These are phyloP conservation scores for Gadus chalcogrammus DNA, from an alignment of 2,113 vertebrate species.

Conservation along the genomic window DNA sequence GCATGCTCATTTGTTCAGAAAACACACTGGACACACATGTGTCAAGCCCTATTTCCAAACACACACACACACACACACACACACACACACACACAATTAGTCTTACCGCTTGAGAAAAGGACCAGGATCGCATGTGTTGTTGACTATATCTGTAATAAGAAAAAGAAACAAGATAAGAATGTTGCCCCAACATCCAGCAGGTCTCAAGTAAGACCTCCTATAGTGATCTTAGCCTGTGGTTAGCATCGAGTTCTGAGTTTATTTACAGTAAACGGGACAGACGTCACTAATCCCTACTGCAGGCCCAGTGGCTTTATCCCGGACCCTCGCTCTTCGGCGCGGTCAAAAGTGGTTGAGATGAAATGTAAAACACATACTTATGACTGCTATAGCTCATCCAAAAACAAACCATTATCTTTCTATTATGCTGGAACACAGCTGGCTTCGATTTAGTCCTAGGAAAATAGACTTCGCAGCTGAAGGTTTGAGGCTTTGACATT, in stretches of 20 bases:
- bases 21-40: background rate
- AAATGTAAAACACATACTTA: constrained; percentile 31
- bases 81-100: constrained; percentile 1
- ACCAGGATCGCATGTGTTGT: constrained; percentile 70
- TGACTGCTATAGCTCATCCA: constrained; percentile 14
- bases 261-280: constrained; percentile 1
- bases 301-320: background rate
- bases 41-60: background rate
- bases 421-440: constrained; percentile 21
- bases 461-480: constrained; percentile 14
- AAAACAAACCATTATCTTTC: constrained; percentile 39
- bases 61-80: background rate
- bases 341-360: constrained; percentile 8
- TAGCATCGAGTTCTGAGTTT: background rate
- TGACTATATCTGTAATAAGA: constrained; percentile 68
- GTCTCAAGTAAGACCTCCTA: constrained; percentile 10
- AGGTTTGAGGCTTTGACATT: constrained; percentile 22
- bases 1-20: background rate
- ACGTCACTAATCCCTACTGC: no score
- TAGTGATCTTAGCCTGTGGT: background rate
- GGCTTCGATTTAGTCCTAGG: constrained; percentile 32
- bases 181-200: background rate
- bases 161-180: constrained; percentile 21
- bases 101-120: constrained; percentile 79
- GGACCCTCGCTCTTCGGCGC: constrained; percentile 1